These are phyloP conservation scores for Varecia variegata DNA, from an alignment of 2,797 vertebrate genomes.

Conservation along the genomic window DNA sequence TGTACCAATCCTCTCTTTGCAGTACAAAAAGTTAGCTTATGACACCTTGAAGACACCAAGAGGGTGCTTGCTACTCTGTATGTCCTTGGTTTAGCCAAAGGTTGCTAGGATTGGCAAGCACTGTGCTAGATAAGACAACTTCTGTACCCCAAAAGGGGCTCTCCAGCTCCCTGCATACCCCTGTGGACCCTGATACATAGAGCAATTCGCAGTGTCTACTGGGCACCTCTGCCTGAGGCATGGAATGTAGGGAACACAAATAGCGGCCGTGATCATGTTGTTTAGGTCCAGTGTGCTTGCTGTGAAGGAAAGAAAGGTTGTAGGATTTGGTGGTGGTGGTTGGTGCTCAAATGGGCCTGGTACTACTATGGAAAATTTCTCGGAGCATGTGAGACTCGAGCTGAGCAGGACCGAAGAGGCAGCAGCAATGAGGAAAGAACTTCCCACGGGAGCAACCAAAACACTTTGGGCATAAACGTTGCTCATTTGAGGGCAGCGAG, in stretches of 20 bases:
- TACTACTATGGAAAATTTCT: neutral
- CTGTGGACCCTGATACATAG: neutral
- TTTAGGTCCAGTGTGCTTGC: neutral
- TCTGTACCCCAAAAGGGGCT: neutral
- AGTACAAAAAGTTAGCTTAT: neutral
- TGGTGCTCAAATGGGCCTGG: neutral
- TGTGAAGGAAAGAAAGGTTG: neutral
- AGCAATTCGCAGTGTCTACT: neutral
- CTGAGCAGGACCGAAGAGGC: neutral
- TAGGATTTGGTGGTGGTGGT: neutral
- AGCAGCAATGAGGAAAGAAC: neutral
- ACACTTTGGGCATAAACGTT: neutral
- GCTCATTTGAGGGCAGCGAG: neutral
- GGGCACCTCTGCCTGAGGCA: neutral
- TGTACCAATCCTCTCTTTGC: neutral
- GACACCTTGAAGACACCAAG: neutral
- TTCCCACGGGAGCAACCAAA: neutral
- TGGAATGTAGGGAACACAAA: neutral
- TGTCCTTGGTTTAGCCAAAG: neutral
- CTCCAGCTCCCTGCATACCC: neutral
- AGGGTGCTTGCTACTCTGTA: neutral
- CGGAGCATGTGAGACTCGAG: neutral
- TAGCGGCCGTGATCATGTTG: neutral
- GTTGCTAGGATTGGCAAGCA: neutral
- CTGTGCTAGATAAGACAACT: neutral